These are phyloP conservation scores for Liopterus haemorrhoidalis DNA, from an alignment of 2,888 invertebrate species.

Conservation along the genomic window DNA sequence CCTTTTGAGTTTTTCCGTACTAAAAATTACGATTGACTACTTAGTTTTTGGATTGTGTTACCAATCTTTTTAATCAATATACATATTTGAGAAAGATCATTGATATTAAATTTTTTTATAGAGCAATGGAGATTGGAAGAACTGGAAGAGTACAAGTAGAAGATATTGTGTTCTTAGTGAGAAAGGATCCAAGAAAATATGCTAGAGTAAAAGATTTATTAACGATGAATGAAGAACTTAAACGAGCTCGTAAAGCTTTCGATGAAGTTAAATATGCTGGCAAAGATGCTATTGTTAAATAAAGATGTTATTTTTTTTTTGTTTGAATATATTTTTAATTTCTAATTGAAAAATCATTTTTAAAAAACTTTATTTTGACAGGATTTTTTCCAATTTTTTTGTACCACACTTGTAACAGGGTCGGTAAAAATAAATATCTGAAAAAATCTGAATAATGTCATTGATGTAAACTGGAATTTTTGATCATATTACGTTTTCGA, in stretches of 20 bases:
- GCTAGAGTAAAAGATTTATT: slow-evolving; percentile 94
- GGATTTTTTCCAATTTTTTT: too few species aligned
- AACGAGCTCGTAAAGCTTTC: slow-evolving; percentile 97
- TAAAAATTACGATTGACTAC: too few species aligned
- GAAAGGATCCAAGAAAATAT: slow-evolving; percentile 95
- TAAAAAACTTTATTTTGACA: slow-evolving; percentile 3
- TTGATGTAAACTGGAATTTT: too few species aligned
- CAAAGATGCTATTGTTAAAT: slow-evolving; percentile 18
- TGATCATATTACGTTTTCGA: too few species aligned
- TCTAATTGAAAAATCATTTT: slow-evolving; percentile 2
- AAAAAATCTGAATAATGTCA: too few species aligned
- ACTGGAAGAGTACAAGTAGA: slow-evolving; percentile 97
- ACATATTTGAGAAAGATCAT: slow-evolving; percentile 1
- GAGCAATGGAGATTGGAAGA: slow-evolving; percentile 94
- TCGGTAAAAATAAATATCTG: too few species aligned
- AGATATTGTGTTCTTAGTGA: slow-evolving; percentile 91
- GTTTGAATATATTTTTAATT: not conserved
- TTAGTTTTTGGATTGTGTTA: too few species aligned
- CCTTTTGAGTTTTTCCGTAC: too few species aligned
- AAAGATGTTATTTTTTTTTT: slow-evolving; percentile 9
- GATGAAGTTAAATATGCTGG: slow-evolving; percentile 97
- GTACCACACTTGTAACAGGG: too few species aligned
- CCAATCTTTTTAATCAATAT: not conserved
- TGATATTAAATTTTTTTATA: slow-evolving; percentile 45
- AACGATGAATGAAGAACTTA: slow-evolving; percentile 98